These are phyloP conservation scores for Rallus crepitans DNA, from an alignment of 2,797 vertebrate species.

Conservation along the genomic window DNA sequence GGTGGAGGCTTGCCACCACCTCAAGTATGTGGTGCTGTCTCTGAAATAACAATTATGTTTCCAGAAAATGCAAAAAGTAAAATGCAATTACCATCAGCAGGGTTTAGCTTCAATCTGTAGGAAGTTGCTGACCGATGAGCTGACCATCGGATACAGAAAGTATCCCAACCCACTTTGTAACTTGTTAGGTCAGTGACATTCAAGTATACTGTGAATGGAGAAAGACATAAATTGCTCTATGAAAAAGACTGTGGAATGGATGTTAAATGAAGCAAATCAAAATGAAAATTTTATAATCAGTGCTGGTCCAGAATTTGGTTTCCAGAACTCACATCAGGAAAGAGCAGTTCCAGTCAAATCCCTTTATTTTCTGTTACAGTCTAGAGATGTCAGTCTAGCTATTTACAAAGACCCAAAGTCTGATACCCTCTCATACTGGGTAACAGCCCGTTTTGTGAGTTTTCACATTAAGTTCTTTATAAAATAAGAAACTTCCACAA, in stretches of 20 bases:
- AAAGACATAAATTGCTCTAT: neutral
- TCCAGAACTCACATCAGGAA: neutral
- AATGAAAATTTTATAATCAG: neutral
- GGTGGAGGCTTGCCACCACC: neutral
- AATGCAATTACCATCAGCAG: conserved; percentile 84
- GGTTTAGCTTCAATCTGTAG: conserved; percentile 92
- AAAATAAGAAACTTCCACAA: neutral
- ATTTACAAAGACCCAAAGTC: neutral
- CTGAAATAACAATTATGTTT: neutral
- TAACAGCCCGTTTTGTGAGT: neutral
- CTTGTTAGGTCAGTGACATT: conserved; percentile 93
- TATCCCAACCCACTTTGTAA: conserved; percentile 88
- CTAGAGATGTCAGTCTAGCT: neutral
- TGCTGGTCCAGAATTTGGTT: neutral
- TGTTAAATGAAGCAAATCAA: neutral
- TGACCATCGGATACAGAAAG: conserved; percentile 92
- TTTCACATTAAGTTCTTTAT: neutral
- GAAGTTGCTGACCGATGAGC: conserved; percentile 92
- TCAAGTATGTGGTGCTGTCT: neutral
- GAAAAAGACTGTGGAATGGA: neutral
- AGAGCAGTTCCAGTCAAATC: neutral
- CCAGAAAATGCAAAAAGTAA: neutral
- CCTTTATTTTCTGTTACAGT: neutral
- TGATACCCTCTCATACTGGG: neutral
- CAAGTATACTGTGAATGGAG: conserved; percentile 87